Conservation (phyloP, 2,113 vertebrate genomes). For the Pipa parva region DNA sequence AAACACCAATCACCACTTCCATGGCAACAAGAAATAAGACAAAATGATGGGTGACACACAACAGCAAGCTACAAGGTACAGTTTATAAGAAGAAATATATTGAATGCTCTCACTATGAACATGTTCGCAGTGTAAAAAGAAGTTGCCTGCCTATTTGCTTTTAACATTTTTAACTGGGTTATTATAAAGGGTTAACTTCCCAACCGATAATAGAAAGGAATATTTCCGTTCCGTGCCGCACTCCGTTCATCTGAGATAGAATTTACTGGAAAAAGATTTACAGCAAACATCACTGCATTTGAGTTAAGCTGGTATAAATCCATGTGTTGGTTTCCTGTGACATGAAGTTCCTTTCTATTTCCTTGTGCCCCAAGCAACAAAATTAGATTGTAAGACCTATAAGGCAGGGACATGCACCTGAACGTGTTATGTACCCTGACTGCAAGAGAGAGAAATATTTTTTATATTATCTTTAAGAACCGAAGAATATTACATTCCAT, state of each 20-base stretch:
- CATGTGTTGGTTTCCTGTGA: slow-evolving; percentile 14
- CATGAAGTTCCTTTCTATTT: slow-evolving; percentile 12
- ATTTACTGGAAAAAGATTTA: neutral
- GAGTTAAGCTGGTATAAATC: slow-evolving; percentile 9
- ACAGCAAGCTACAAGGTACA: too few relatives aligned
- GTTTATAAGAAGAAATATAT: too few relatives aligned
- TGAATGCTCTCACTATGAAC: too few relatives aligned
- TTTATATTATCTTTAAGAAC: slow-evolving; percentile 20
- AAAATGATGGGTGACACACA: too few relatives aligned
- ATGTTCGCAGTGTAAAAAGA: too few relatives aligned
- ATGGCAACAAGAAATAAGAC: too few relatives aligned
- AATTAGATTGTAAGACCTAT: slow-evolving; percentile 15
- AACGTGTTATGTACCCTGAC: slow-evolving; percentile 21
- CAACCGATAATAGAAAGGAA: neutral
- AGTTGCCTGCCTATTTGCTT: too few relatives aligned
- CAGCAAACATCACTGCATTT: slow-evolving; percentile 1
- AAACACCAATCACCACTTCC: too few relatives aligned
- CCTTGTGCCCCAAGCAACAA: slow-evolving; percentile 19
- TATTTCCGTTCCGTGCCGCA: neutral
- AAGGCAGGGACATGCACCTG: slow-evolving; percentile 14
- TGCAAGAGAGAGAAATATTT: neutral
- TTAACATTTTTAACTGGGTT: too few relatives aligned
- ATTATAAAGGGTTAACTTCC: neutral
- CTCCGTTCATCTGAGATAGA: neutral
- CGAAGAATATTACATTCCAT: slow-evolving; percentile 34